Evolutionary conservation across 2,888 invertebrate species (phyloP), one percentile per base, ranked within the genome.

Genomic region (Amblyjoppa fuscipennis): DNA sequence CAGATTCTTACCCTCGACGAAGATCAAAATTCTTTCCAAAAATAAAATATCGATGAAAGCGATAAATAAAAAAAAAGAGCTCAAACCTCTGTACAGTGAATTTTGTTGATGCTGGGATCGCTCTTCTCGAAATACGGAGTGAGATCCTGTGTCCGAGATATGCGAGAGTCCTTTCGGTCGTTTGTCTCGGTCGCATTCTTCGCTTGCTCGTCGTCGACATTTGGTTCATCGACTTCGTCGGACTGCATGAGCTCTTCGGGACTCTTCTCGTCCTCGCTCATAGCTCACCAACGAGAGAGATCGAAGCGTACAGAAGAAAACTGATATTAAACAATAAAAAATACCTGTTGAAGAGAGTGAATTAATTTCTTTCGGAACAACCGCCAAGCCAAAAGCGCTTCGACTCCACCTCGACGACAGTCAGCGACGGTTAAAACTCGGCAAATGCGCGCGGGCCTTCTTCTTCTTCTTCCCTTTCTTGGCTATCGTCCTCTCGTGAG

Each of bases 51-150:
- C 31, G 1, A 31, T 13, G 28, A 13, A 34, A 51, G 31, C 38
- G 13, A 13, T 7, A 1, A 59, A 56, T 68, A 25, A 45, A 31
- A 41, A 56, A 31, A n/a, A 1, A 1, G 53, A 79, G 49, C 68
- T 49, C 64, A 77, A 83, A 92, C 92, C 89, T 90, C 83, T 5
- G 91, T 89, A 38, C 87, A 86, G 74, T 91, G 81, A 68, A 91
- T 61, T 84, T 91, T 89, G 80, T 91, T 92, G 16, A 90, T 59
- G 61, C 91, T 91, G 69, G 91, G 88, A 83, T 92, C 90, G 45
- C 86, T 87, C 56, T 88, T 83, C 34, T 87, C 78, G 79, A 91
- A 92, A 74, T 85, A 89, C 9, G 87, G 41, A 20, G 89, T 90
- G 31, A 91, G 87, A 79, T 91, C 89, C 38, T 89, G 73, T 59